Evolutionary conservation across 2,797 vertebrate species (phyloP).

Genomic region (Rhyacichthys aspro): DNA sequence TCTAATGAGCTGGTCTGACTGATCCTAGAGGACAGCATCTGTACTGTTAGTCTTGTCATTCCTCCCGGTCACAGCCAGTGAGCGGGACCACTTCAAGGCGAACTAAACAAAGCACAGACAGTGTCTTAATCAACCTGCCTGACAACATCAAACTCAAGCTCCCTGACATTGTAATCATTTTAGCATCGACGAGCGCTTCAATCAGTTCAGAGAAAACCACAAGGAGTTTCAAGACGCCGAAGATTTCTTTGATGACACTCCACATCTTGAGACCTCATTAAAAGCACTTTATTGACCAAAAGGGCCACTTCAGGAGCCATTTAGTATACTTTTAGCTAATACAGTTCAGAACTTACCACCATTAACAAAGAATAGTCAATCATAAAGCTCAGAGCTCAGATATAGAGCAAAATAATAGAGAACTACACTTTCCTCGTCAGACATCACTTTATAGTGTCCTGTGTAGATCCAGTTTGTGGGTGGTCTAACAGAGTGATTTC

Average conservation of each 20-base stretch:
- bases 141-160: not conserved
- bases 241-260: slow-evolving; percentile 19
- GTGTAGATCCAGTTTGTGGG: slow-evolving; percentile 13
- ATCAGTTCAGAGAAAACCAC: slow-evolving; percentile 20
- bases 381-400: no score
- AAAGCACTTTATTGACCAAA: not conserved
- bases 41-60: not conserved
- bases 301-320: not conserved
- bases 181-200: slow-evolving; percentile 13
- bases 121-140: slow-evolving; percentile 7
- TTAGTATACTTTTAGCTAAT: not conserved
- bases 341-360: no score
- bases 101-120: slow-evolving; percentile 6
- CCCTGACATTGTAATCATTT: slow-evolving; percentile 16
- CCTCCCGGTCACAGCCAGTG: not conserved
- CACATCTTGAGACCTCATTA: not conserved
- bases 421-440: slow-evolving; percentile 23
- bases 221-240: slow-evolving; percentile 9
- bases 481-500: slow-evolving; percentile 3
- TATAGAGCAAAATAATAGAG: no score
- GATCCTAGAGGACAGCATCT: not conserved
- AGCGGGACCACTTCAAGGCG: not conserved
- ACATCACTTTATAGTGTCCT: slow-evolving; percentile 27
- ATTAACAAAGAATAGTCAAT: no score
- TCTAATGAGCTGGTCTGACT: not conserved